Evolutionary conservation across 2,888 invertebrate genomes (phyloP), one percentile per base, ranked within the genome.

Genomic region (Eurytoma adleriae): DNA sequence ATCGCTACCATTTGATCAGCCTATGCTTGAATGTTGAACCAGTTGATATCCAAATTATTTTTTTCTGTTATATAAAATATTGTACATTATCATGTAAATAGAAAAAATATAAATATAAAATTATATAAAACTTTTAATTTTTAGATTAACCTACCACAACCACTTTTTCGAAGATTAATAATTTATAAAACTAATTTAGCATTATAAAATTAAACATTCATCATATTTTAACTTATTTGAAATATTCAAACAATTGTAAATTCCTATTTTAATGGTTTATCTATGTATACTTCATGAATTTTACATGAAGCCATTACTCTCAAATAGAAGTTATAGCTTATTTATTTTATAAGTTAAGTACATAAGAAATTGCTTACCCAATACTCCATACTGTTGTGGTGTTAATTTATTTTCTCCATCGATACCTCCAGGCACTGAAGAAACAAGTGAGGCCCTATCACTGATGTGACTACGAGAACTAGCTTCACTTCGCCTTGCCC

Each of bases 311-410:
- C 40, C 16, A 54, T 2, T 14, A n/a, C 54, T 54, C 14, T n/a
- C 16, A 16, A 14, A 54, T 16, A 54, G 12, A 57, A 57, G 7
- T 68, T 75, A 27, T 54, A 50, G 18, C 16, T 57, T 62, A 72
- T 77, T 27, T 75, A 71, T 68, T 30, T 30, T 18, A 59, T 52
- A 13, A 62, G 13, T 16, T 0, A 27, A 73, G 40, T 77, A 40
- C 10, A 10, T 10, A 1, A 40, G 10, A 1, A 1, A 10, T 40
- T 40, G 1, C 95, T 95, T 91, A 96, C 96, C 97, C 94, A 97
- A 95, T 48, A 96, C 96, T 80, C 97, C 97, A 50, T 97, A 93
- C 86, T 97, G 97, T 88, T 97, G 96, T 0, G 97, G 96, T 3
- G 96, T 96, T 54, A 97, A 92, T 82, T 94, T 94, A 1, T 94